These are phyloP conservation scores for Psettodes erumei DNA, from an alignment of 2,113 vertebrate species.

Conservation along the genomic window DNA sequence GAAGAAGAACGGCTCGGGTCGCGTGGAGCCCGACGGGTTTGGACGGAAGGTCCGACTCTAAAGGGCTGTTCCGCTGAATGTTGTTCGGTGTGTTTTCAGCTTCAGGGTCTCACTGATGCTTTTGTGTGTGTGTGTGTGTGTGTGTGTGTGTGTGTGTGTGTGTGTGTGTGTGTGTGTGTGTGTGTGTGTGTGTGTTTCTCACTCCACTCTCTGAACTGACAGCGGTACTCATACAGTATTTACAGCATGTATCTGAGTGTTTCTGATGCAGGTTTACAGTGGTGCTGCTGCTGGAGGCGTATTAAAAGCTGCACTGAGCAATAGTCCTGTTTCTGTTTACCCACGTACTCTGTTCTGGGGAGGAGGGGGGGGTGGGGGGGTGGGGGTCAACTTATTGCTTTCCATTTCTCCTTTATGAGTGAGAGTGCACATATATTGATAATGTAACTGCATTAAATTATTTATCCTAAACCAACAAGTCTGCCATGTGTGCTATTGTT, in stretches of 20 bases:
- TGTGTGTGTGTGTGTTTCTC: conserved; percentile 7
- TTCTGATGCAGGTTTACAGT: conserved; percentile 42
- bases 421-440: conserved; percentile 68
- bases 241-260: conserved; percentile 19
- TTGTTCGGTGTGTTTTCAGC: not conserved
- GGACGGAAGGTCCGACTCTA: not conserved
- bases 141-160: too few species aligned
- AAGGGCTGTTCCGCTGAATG: not conserved
- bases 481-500: conserved; percentile 2
- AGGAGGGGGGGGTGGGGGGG: conserved; percentile 1
- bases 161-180: too few species aligned
- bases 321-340: conserved; percentile 54
- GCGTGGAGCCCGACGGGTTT: too few species aligned
- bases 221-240: conserved; percentile 19
- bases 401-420: conserved; percentile 60
- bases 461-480: conserved; percentile 65
- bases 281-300: conserved; percentile 43
- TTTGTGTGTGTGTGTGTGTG: too few species aligned
- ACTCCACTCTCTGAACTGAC: not conserved
- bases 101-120: not conserved
- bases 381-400: conserved; percentile 10
- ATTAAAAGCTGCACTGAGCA: conserved; percentile 62
- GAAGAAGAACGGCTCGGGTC: too few species aligned
- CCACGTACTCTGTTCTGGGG: conserved; percentile 11
- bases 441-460: conserved; percentile 80